Evolutionary conservation across 2,113 vertebrate genomes (phyloP), one percentile per base, ranked within the genome.

Genomic region (Hippopotamus amphibius): DNA sequence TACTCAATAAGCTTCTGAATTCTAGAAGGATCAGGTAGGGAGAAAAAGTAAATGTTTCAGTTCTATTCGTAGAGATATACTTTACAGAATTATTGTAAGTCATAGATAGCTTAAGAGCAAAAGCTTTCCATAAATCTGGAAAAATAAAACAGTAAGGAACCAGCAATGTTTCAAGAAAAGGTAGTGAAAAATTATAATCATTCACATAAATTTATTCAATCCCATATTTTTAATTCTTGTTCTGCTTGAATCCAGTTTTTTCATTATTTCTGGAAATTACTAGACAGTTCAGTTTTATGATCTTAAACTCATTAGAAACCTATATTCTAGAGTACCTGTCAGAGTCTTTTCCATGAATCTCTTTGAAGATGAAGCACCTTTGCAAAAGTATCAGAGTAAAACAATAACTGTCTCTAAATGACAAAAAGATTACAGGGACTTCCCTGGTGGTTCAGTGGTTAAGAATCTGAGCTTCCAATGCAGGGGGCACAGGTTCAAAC

Each of bases 71-170:
- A 74, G 46, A 93, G 13, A 43, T 8, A 26, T 43, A n/a, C 2
- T 85, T 85, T 76, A 85, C 6, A 65, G 43, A 93, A 85, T 85
- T 85, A 84, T 69, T 84, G 7, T 53, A 85, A 24, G n/a, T 85
- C 46, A 53, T 53, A 74, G 33, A 76, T 53, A 50, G 46, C 14
- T 28, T 81, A 76, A 84, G 57, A 84, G 55, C 28, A 71, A 90
- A 90, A 48, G 6, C 1, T 92, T 83, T 48, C 43, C 30, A 83
- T 83, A 72, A 61, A 50, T 72, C 6, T 82, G 65, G 79, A 82
- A 72, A 92, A 83, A 50, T 92, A 61, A 37, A 72, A 41, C 57
- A 50, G 28, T 76, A 43, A 61, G 90, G 30, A 65, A 65, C 26
- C 46, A 93, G 26, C 37, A 53, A 76, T 13, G 10, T 65, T 85